These are phyloP conservation scores for Diorhabda sublineata DNA, from an alignment of 1,140 invertebrate species.

Conservation along the genomic window DNA sequence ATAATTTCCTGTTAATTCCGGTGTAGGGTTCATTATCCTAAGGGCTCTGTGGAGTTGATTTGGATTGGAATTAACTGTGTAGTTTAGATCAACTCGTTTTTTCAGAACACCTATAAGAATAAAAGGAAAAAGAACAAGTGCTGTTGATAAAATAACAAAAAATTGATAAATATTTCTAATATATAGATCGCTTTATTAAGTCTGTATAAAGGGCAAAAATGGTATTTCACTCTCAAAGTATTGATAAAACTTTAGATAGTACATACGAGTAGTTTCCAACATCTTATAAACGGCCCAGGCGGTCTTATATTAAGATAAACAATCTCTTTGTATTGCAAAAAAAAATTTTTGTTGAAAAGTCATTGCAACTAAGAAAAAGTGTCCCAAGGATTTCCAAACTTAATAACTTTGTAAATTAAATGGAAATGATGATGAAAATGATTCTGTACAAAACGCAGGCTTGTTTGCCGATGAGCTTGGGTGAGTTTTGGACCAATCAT, in stretches of 20 bases:
- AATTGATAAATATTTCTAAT: neutral
- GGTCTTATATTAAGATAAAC: too few relatives aligned
- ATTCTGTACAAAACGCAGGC: too few relatives aligned
- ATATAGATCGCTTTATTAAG: neutral
- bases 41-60: conserved; percentile 62
- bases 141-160: neutral
- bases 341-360: too few relatives aligned
- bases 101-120: conserved; percentile 50
- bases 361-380: too few relatives aligned
- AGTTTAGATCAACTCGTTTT: conserved; percentile 60
- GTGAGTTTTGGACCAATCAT: too few relatives aligned
- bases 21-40: conserved; percentile 61
- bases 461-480: too few relatives aligned
- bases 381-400: too few relatives aligned
- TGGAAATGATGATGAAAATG: too few relatives aligned
- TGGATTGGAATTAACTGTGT: conserved; percentile 55
- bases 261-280: neutral
- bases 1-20: conserved; percentile 68
- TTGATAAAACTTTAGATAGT: neutral
- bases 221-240: neutral
- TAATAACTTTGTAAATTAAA: too few relatives aligned
- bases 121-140: neutral
- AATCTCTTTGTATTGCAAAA: too few relatives aligned
- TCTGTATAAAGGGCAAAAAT: neutral
- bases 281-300: neutral